Percentiles rank a stretch among this genome's conserved stretches.
phyloP scores from a whole-genome alignment of 2,888 invertebrate genomes.

The Monoplex corrugatus region DNA sequence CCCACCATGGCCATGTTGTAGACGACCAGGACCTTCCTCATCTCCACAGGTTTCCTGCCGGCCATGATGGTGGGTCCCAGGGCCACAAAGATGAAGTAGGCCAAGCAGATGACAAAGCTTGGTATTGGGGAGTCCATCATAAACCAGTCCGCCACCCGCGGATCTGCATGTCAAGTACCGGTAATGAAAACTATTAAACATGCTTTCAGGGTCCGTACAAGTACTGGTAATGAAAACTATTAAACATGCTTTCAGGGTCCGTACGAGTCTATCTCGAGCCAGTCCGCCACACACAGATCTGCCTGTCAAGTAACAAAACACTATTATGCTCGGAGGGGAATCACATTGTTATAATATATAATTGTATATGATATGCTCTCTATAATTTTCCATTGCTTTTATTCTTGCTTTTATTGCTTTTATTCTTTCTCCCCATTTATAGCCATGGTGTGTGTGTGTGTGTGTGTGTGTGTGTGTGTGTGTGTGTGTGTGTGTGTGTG shows the following conservation, averaged over 20 bases:
- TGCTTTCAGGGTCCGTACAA: no score
- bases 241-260: not conserved
- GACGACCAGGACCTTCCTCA: slow-evolving; percentile 89
- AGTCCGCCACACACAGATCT: slow-evolving; percentile 93
- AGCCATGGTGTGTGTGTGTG: no score
- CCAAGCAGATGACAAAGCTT: slow-evolving; percentile 90
- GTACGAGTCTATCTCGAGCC: slow-evolving; percentile 90
- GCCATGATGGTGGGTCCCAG: slow-evolving; percentile 93
- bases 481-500: no score
- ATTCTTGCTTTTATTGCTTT: no score
- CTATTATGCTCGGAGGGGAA: not conserved
- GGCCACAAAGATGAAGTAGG: slow-evolving; percentile 91
- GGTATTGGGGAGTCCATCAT: slow-evolving; percentile 95
- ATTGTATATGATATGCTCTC: no score
- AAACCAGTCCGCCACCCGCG: slow-evolving; percentile 92
- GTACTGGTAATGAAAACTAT: not conserved
- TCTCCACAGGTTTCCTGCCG: slow-evolving; percentile 92
- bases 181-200: not conserved
- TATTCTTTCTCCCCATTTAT: no score
- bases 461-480: no score
- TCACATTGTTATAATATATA: not conserved
- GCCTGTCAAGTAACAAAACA: slow-evolving; percentile 51
- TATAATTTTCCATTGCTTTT: no score
- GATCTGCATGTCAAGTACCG: slow-evolving; percentile 84
- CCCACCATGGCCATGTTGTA: slow-evolving; percentile 95